Base-by-base conservation (phyloP, 1,140 invertebrate species). In the Chrysomallon squamiferum region DNA sequence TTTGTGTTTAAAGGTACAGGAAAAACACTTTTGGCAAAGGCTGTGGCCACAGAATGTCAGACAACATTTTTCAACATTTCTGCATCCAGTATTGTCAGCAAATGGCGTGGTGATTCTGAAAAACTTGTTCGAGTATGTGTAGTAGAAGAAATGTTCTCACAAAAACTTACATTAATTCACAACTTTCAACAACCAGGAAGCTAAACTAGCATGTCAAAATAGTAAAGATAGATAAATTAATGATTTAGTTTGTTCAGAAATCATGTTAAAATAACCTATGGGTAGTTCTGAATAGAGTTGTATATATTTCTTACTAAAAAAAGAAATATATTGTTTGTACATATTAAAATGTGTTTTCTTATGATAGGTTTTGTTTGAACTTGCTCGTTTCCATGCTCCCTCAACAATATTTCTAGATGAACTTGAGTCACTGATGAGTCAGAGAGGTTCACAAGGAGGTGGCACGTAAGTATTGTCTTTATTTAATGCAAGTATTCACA, bases 61-160 rank as follows among this genome's bases (percentile, higher is more conserved):
- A 91, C 91, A n/a, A 93, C 93, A 0, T 96, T 97, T 83, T 95
- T 97, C 80, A 97, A 96, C 75, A 90, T 97, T 32, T 93, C 94
- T 0, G 92, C 93, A 41, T 95, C 94, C 70, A 91, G 91, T 1
- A 88, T 97, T 25, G 90, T 96, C 4, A 95, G 93, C 76, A 97
- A 97, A 86, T 97, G 95, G 95, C 87, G 95, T 59, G 95, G 95
- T 0, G 95, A 98, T 74, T 96, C 94, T 0, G 95, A 97, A 87
- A 97, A 96, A 84, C 90, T 96, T 69, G 88, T 96, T 41, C 90
- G 93, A 79, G 92, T 92, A 77, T 85, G 35, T 38, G 5, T 38
- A 38, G 15, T 15, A 38, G 35, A n/a, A n/a, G n/a, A n/a, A n/a
- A n/a, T n/a, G n/a, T n/a, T n/a, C n/a, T n/a, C n/a, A n/a, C n/a